Percentiles rank a stretch among this genome's conserved stretches.
These are phyloP conservation scores for Gavia stellata DNA, from an alignment of 2,113 vertebrate genomes.

Conservation along the genomic window DNA sequence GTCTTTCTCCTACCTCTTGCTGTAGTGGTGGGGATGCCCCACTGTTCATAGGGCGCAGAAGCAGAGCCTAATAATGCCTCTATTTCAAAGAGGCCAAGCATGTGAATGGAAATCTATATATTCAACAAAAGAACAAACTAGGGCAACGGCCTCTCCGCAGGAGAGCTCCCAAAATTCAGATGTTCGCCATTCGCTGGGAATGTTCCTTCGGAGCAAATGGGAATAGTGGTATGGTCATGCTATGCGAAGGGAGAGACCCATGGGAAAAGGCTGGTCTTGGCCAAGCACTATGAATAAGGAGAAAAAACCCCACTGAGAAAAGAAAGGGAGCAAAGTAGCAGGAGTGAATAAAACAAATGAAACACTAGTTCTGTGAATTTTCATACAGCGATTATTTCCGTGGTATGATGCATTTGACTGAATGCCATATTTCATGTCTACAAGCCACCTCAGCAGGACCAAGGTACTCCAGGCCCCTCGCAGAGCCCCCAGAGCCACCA, in stretches of 20 bases:
- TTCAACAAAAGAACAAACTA: neutral
- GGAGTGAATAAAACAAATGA: neutral
- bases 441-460: neutral
- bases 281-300: neutral
- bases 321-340: neutral
- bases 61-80: neutral
- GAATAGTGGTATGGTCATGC: accelerated
- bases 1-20: neutral
- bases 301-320: neutral
- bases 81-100: neutral
- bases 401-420: neutral
- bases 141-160: neutral
- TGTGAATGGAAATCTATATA: neutral
- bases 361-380: neutral
- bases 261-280: neutral
- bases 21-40: neutral
- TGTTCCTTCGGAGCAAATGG: neutral
- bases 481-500: neutral
- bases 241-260: accelerated
- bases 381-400: accelerated
- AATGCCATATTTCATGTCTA: neutral
- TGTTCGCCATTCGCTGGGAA: neutral
- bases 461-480: neutral
- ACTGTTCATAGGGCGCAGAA: neutral
- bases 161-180: neutral